Conservation (phyloP, 2,888 invertebrate species). For the Temnothorax rugatulus region DNA sequence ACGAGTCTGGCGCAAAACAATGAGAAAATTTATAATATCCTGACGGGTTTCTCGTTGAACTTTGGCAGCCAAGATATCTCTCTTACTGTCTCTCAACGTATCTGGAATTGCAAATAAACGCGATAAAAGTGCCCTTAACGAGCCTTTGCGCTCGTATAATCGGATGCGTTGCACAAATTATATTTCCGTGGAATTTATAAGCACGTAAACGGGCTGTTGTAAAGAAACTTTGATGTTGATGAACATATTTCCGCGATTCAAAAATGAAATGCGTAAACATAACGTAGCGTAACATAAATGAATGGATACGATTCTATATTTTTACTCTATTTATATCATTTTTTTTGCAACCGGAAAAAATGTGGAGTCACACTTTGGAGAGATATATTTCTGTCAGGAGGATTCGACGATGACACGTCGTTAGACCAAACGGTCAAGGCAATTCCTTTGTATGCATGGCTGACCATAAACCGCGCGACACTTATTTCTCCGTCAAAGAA, state of each 20-base stretch:
- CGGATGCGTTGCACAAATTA: conserved; percentile 19
- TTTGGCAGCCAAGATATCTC: conserved; percentile 28
- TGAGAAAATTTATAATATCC: conserved; percentile 50
- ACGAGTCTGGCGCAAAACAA: conserved; percentile 39
- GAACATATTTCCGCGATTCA: not conserved
- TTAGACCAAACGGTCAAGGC: conserved; percentile 5
- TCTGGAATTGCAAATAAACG: conserved; percentile 42
- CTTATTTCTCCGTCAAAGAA: conserved; percentile 24
- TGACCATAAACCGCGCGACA: not conserved
- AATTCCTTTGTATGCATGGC: conserved; percentile 21
- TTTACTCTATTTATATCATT: not conserved
- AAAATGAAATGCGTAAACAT: not conserved
- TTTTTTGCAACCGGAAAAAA: not conserved
- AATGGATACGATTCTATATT: no score
- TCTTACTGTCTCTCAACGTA: conserved; percentile 23
- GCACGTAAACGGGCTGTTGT: conserved; percentile 16
- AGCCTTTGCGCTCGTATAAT: conserved; percentile 7
- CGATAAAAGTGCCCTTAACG: conserved; percentile 39
- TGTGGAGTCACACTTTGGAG: not conserved
- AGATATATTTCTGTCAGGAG: no score
- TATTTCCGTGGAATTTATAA: conserved; percentile 24
- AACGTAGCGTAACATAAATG: no score
- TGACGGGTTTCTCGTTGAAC: conserved; percentile 30
- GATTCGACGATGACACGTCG: not conserved
- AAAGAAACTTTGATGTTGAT: not conserved